phyloP scores from a whole-genome alignment of 2,113 vertebrate species.

The Nicator chloris region DNA sequence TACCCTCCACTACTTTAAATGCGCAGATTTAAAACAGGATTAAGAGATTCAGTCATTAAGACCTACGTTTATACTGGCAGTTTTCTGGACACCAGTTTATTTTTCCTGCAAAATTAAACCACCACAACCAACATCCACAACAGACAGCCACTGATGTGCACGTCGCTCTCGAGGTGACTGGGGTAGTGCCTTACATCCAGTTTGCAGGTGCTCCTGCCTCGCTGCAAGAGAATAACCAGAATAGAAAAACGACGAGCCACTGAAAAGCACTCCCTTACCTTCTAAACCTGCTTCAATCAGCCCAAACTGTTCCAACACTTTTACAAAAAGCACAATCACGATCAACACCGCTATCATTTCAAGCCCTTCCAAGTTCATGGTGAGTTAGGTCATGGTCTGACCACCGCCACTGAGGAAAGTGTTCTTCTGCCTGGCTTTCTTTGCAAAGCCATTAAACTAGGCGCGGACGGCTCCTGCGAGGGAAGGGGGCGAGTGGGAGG shows the following conservation, averaged over 20 bases:
- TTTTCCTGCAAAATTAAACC: neutral
- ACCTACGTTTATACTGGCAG: neutral
- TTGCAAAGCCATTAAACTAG: constrained; percentile 81
- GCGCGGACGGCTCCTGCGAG: constrained; percentile 71
- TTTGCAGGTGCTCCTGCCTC: neutral
- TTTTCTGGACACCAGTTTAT: neutral
- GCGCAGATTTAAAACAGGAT: neutral
- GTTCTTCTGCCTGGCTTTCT: constrained; percentile 67
- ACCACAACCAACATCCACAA: neutral
- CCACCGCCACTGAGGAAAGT: constrained; percentile 69
- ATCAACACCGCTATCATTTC: constrained; percentile 97
- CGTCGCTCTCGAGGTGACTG: neutral
- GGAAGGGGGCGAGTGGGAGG: constrained; percentile 51
- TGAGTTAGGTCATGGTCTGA: constrained; percentile 83
- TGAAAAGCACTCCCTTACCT: constrained; percentile 84
- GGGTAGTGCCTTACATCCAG: neutral
- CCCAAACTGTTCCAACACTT: constrained; percentile 97
- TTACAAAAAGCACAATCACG: constrained; percentile 94
- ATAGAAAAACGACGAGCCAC: constrained; percentile 48
- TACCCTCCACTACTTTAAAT: neutral
- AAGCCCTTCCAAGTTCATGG: constrained; percentile 97
- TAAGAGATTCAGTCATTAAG: neutral
- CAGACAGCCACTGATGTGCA: neutral
- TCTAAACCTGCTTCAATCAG: constrained; percentile 89
- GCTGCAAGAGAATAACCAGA: neutral